A percentile compares a stretch with the other conserved stretches of the same genome.
Evolutionary conservation across 2,797 vertebrate genomes (phyloP).

Genomic region (Pseudochirops cupreus): DNA sequence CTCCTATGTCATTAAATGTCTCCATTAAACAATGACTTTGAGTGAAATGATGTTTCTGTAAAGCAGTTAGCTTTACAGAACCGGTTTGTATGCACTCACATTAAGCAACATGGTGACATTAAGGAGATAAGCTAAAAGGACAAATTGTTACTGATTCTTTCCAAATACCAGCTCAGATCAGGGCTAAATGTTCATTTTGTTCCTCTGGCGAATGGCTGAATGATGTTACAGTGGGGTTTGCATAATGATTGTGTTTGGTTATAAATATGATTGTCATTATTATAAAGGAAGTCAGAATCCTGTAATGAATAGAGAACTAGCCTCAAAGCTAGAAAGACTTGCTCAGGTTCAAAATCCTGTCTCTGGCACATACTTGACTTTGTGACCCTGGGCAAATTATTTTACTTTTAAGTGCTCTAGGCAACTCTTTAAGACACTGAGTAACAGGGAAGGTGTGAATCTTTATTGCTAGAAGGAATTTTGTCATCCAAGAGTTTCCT

Average conservation of each 20-base stretch:
- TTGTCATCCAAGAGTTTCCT: too few relatives aligned
- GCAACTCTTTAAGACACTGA: too few relatives aligned
- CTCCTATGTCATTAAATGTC: background rate
- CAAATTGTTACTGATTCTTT: background rate
- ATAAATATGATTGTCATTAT: background rate
- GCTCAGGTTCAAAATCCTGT: background rate
- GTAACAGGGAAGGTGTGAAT: too few relatives aligned
- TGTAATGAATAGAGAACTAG: background rate
- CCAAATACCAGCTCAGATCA: background rate
- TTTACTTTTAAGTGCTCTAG: too few relatives aligned
- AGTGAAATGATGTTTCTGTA: background rate
- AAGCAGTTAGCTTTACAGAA: background rate
- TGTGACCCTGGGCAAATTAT: background rate
- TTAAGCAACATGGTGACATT: background rate
- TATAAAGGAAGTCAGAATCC: background rate
- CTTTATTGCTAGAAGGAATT: too few relatives aligned
- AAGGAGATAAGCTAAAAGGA: background rate
- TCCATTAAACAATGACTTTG: background rate
- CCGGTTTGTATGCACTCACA: background rate
- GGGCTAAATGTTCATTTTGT: background rate
- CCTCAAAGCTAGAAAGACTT: background rate
- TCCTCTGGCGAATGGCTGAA: background rate
- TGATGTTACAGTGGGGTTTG: background rate
- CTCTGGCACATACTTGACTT: background rate
- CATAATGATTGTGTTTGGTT: background rate